Evolutionary conservation across 2,113 vertebrate genomes (phyloP).

Genomic region (Pelobates fuscus): DNA sequence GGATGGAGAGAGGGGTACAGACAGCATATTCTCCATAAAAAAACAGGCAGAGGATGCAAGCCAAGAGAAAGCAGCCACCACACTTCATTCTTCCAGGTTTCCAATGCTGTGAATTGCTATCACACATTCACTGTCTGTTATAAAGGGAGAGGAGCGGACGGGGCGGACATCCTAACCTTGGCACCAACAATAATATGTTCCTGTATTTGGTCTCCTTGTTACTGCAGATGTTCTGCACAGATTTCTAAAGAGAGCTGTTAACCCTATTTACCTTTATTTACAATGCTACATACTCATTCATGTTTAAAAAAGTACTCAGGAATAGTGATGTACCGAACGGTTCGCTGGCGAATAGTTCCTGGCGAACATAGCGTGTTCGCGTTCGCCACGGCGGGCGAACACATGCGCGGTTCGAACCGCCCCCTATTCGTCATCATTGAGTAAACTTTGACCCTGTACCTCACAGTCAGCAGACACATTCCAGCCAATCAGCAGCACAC

Average conservation of each 20-base stretch:
- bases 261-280: not conserved
- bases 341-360: no score
- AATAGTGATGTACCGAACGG: no score
- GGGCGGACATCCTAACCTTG: slow-evolving; percentile 7
- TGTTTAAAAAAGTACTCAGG: no score
- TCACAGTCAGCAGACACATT: no score
- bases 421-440: no score
- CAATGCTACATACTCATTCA: not conserved
- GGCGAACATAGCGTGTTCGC: no score
- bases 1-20: not conserved
- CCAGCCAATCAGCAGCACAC: no score
- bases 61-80: not conserved
- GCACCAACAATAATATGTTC: slow-evolving; percentile 19
- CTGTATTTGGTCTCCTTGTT: slow-evolving; percentile 7
- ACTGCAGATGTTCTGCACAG: slow-evolving; percentile 33
- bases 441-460: no score
- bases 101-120: slow-evolving; percentile 3
- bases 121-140: slow-evolving; percentile 5
- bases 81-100: slow-evolving; percentile 13
- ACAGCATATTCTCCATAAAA: not conserved
- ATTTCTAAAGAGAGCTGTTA: not conserved
- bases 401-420: no score
- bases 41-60: not conserved
- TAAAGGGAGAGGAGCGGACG: slow-evolving; percentile 27
- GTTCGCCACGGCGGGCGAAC: no score